Conservation (phyloP, 2,888 invertebrate genomes). For the Calameuta pallipes region DNA sequence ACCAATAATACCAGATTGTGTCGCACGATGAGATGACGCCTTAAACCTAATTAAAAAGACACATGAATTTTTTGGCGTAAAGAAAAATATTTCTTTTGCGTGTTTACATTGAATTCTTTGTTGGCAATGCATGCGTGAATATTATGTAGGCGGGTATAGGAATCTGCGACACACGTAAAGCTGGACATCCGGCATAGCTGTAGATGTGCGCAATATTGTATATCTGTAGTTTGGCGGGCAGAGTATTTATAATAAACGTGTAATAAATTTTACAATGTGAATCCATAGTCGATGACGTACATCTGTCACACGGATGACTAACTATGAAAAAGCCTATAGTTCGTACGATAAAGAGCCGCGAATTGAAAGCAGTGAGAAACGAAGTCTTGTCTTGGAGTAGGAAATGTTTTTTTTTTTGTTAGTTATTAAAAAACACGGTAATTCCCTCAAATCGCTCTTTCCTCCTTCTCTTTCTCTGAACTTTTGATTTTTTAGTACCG, state of each 20-base stretch:
- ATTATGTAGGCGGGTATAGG: not conserved
- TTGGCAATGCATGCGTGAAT: not conserved
- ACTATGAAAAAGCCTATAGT: not conserved
- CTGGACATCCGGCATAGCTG: not conserved
- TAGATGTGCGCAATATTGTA: not conserved
- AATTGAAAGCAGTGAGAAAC: not conserved
- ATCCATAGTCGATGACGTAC: not conserved
- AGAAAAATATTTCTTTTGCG: not conserved
- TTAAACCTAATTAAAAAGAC: not conserved
- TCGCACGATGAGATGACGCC: not conserved
- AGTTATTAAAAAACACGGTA: not conserved
- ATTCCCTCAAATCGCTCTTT: not conserved
- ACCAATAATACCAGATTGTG: not conserved
- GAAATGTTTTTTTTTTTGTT: not conserved
- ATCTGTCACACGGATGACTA: not conserved
- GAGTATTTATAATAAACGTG: not conserved
- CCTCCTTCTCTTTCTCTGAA: not conserved
- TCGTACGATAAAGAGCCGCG: not conserved
- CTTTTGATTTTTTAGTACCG: not conserved
- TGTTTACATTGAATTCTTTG: not conserved
- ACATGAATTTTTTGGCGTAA: not conserved
- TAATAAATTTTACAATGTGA: not conserved
- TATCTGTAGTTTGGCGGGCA: not conserved
- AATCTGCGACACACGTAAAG: not conserved
- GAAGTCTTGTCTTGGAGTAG: not conserved